These are phyloP conservation scores for Xanthorhoe spadicearia DNA, from an alignment of 2,888 invertebrate species.

Conservation along the genomic window DNA sequence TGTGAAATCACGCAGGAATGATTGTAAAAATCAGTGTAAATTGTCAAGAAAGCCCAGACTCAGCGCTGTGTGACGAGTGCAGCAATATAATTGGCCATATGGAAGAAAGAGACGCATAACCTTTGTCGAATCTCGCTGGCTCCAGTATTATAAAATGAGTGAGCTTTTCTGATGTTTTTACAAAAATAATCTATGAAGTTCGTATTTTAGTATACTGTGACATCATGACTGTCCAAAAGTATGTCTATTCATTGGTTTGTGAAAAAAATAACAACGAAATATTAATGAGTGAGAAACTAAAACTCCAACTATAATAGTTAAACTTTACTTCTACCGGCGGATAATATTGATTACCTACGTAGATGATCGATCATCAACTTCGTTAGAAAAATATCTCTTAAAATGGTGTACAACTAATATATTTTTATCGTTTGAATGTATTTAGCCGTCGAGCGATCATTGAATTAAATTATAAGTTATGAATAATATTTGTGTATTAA, in stretches of 20 bases:
- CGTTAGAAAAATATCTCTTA: not conserved
- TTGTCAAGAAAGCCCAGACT: not conserved
- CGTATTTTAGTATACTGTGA: not conserved
- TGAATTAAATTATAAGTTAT: not conserved
- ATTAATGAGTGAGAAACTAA: slow-evolving; percentile 15
- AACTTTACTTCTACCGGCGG: not conserved
- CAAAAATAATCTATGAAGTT: not conserved
- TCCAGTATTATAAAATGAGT: not conserved
- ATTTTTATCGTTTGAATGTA: not conserved
- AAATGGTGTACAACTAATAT: not conserved
- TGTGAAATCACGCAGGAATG: not conserved
- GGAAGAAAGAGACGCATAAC: not conserved
- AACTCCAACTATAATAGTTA: not conserved
- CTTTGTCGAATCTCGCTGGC: not conserved
- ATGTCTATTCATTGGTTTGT: not conserved
- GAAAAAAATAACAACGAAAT: slow-evolving; percentile 26
- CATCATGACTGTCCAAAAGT: not conserved
- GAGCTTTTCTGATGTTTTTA: not conserved
- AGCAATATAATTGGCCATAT: not conserved
- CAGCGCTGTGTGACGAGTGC: not conserved
- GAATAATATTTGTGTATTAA: not conserved
- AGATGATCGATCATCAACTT: not conserved
- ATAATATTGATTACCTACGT: not conserved
- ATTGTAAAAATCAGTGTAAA: not conserved
- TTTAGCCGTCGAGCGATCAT: not conserved